Percentiles rank a stretch among this genome's conserved stretches.
Conservation (phyloP, 1,140 invertebrate genomes). For the Aphelenchoides avenae region DNA sequence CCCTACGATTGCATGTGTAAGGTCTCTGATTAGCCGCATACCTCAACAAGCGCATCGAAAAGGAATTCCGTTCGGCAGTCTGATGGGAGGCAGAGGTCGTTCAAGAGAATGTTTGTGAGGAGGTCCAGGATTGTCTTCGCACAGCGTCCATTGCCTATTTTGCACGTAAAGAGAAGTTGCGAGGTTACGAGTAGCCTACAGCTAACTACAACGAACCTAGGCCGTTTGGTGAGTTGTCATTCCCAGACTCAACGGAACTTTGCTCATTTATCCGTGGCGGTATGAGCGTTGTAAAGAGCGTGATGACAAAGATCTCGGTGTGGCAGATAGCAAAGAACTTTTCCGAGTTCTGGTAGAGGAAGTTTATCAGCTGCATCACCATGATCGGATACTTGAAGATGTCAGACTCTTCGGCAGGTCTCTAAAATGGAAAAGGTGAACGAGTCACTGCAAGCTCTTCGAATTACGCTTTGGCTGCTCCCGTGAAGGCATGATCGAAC, state of each 20-base stretch:
- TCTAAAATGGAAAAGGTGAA: too few species aligned
- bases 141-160: constrained; percentile 70
- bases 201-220: too few species aligned
- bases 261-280: too few species aligned
- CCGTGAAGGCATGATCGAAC: too few species aligned
- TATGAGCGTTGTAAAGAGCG: constrained; percentile 81
- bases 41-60: constrained; percentile 75
- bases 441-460: too few species aligned
- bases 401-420: too few species aligned
- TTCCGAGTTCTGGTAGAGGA: constrained; percentile 87
- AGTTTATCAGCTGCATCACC: constrained; percentile 82
- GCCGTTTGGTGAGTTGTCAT: too few species aligned
- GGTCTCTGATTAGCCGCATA: too few species aligned
- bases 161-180: neutral
- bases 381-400: constrained; percentile 85
- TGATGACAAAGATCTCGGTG: constrained; percentile 80
- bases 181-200: too few species aligned
- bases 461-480: too few species aligned
- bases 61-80: constrained; percentile 63
- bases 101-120: constrained; percentile 82
- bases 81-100: constrained; percentile 73
- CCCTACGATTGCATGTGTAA: too few species aligned
- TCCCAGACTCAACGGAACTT: too few species aligned
- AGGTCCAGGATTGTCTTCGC: constrained; percentile 90
- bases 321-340: constrained; percentile 88